Percentiles rank a stretch among this genome's conserved stretches.
Evolutionary conservation across 2,888 invertebrate species (phyloP).

Genomic region (Cataglyphis rosenhaueri): DNA sequence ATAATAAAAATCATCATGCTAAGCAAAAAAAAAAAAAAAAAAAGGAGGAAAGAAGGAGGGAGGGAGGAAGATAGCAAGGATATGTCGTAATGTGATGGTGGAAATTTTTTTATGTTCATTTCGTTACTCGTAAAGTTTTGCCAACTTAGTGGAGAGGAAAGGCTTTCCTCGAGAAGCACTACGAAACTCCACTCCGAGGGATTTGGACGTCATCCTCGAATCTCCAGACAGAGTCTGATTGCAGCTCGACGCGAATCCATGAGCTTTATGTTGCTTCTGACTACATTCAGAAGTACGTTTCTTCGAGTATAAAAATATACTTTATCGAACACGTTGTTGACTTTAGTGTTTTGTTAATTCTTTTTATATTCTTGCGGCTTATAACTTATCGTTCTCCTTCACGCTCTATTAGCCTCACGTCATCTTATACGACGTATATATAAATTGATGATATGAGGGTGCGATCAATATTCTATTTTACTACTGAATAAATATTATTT

Average conservation of each 20-base stretch:
- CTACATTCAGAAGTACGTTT: constrained; percentile 22
- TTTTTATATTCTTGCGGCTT: constrained; percentile 25
- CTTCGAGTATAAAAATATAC: constrained; percentile 35
- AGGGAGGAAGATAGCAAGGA: not conserved
- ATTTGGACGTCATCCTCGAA: constrained; percentile 36
- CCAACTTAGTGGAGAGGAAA: constrained; percentile 21
- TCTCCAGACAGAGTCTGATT: constrained; percentile 29
- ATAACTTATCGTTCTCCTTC: constrained; percentile 36
- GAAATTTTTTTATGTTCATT: constrained; percentile 56
- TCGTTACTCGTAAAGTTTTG: constrained; percentile 41
- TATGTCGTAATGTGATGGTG: constrained; percentile 33
- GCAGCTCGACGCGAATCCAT: constrained; percentile 26
- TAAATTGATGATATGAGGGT: not conserved
- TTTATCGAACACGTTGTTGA: not conserved
- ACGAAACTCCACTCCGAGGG: constrained; percentile 28
- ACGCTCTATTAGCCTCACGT: constrained; percentile 26
- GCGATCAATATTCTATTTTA: constrained; percentile 2
- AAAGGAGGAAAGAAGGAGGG: too few species aligned
- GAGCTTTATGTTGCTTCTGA: constrained; percentile 46
- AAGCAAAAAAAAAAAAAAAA: not conserved
- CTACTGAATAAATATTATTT: not conserved
- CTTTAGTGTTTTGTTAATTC: constrained; percentile 34
- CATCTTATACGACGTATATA: constrained; percentile 3
- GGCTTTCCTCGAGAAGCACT: constrained; percentile 10
- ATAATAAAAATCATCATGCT: not conserved